Percentiles rank a stretch among this genome's conserved stretches.
These are phyloP conservation scores for Cuculus canorus DNA, from an alignment of 2,797 vertebrate genomes.

Conservation along the genomic window DNA sequence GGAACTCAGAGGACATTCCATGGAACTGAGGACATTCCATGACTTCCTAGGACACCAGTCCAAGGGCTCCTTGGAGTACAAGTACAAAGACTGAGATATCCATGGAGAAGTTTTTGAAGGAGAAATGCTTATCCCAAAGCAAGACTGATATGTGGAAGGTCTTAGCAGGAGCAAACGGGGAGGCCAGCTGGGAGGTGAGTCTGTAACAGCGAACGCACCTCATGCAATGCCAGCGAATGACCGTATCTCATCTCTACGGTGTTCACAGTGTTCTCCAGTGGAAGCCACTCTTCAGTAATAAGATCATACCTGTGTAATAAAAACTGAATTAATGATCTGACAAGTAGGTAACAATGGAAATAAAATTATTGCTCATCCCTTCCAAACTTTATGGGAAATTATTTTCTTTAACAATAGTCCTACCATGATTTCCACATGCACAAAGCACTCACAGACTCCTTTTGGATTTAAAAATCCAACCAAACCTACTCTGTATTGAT, in stretches of 20 bases:
- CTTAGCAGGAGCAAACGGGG: no score
- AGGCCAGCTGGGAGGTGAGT: not conserved
- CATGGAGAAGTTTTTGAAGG: not conserved
- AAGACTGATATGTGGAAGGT: no score
- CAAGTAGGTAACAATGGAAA: not conserved
- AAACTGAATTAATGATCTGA: not conserved
- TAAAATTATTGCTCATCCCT: not conserved
- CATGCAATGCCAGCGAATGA: slow-evolving; percentile 88
- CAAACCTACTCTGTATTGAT: not conserved
- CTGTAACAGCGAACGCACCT: slow-evolving; percentile 75
- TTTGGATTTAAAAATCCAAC: not conserved
- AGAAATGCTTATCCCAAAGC: not conserved
- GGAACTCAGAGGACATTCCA: no score
- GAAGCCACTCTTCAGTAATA: slow-evolving; percentile 84
- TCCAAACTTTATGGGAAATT: not conserved
- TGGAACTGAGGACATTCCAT: no score
- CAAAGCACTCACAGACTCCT: not conserved
- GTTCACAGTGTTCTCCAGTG: slow-evolving; percentile 85
- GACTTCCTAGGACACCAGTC: not conserved
- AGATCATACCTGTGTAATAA: slow-evolving; percentile 86
- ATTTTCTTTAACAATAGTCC: not conserved
- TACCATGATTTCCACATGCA: not conserved
- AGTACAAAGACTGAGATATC: not conserved
- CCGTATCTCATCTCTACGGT: slow-evolving; percentile 89
- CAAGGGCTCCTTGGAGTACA: not conserved